Evolutionary conservation across 2,113 vertebrate genomes (phyloP), one percentile per base, ranked within the genome.

Genomic region (Leptobrachium ailaonicum): DNA sequence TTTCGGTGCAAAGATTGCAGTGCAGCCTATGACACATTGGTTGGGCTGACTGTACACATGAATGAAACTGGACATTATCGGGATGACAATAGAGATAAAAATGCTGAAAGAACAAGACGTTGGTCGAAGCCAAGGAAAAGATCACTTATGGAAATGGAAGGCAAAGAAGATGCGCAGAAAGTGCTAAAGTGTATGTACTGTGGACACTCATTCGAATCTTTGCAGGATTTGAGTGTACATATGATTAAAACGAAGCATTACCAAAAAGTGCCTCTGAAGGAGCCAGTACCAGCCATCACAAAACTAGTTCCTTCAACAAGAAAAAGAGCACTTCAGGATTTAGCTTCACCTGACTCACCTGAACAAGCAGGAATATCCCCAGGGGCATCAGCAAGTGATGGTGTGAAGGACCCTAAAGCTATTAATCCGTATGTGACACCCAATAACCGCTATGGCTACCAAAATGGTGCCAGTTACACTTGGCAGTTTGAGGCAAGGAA

Each of bases 161-260:
- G 98, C 40, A 99, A 99, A 87, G 98, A 99, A 86, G 97, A 99
- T 63, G 98, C 98, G 41, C 98, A 99, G 84, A 99, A 99, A 89
- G 98, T 99, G 83, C 91, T 99, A 6, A 99, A 99, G 88, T 99
- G 98, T 87, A 99, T 99, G 98, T 99, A 99, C 88, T 99, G 98
- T 41, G 98, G 98, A 43, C 98, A 99, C 90, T 99, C 98, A 0
- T 99, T 99, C 47, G 98, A 99, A 88, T 99, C 98, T 71, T 84
- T 99, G 88, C 98, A 99, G 88, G 98, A 99, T 88, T 95, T 99
- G 54, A 99, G 98, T 0, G 98, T 99, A 82, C 98, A 99, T 88
- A 99, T 99, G 98, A 99, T 99, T 87, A 99, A 99, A 96, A 99
- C 98, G 77, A 99, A 99, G 94, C 98, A 99, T 94, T 99, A 99